Base-by-base conservation (phyloP, 2,797 vertebrate genomes). In the Enoplosus armatus region DNA sequence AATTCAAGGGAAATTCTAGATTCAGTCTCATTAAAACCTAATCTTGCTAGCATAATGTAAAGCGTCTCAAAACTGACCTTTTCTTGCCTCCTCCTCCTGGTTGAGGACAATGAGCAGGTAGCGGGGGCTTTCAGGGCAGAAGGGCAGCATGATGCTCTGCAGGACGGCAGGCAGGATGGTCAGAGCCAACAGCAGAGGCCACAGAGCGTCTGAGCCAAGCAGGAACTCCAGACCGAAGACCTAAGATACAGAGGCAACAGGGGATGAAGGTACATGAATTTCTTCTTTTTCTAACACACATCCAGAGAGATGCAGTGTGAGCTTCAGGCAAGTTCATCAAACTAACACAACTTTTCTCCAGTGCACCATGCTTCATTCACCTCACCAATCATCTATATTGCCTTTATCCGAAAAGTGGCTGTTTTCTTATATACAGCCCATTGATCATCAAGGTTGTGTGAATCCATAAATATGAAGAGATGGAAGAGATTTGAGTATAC, bases 41-140 rank as follows among this genome's bases (percentile, higher is more conserved):
- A 77, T 65, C 43, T 68, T 74, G 65, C 64, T 70, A 27, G 51
- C 11, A 12, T 33, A 12, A 35, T 50, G 24, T 10, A 50, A 70
- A 66, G 12, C 14, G 54, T 51, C 39, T 81, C 27, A 15, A 59
- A 53, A 67, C 94, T 84, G 63, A 98, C 97, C 97, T 89, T 94
- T 93, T 62, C 93, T 94, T 22, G 97, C 97, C 26, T 96, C 94
- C 0, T 97, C 96, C 64, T 98, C 97, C 80, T 96, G 68, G 64
- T 97, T 96, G 75, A 96, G 95, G 80, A 90, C 88, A 77, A 98
- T 97, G 65, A 97, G 95, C 63, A 98, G 95, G 91, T 96, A 97
- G 12, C 97, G 96, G 4, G 97, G 97, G 82, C 97, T 98, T 89
- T 98, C 97, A 0, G 96, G 95, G 83, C 97, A 98, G 90, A 98